Base-by-base conservation (phyloP, 2,797 vertebrate genomes). In the Cossypha heuglini region DNA sequence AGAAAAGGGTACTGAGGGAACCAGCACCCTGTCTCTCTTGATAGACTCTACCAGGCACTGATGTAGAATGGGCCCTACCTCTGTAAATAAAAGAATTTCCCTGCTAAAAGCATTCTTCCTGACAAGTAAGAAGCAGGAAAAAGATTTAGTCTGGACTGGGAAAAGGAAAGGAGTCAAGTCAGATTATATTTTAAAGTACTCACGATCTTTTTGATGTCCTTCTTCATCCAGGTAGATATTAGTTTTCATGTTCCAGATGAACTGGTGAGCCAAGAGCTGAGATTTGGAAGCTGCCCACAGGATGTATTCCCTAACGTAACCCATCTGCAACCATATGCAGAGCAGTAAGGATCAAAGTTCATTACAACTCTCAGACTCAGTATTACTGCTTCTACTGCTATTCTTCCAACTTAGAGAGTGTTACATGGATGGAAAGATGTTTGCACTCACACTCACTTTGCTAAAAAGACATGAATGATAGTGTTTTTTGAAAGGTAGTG, bases 201-300 rank as follows among this genome's bases (percentile, higher is more conserved):
- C 96, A 99, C 99, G 98, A 87, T 99, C 99, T 94, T 99, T 99
- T 86, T 99, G 99, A 95, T 99, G 99, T 24, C 97, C 99, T 94
- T 99, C 99, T 78, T 99, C 99, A 35, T 99, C 99, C 96, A 99
- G 63, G 95, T 97, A 99, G 97, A 99, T 99, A 97, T 99, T 99
- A 45, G 99, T 99, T 96, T 99, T 99, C 99, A 99, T 99, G 97
- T 99, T 99, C 99, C 99, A 99, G 96, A 99, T 99, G 96, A 99
- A 99, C 45, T 99, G 99, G 92, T 99, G 99, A 29, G 99, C 99
- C 83, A 99, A 97, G 11, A 99, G 98, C 98, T 99, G 99, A 55
- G 99, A 99, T 96, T 98, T 99, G 97, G 99, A 98, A 4, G 99
- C 99, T 5, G 99, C 99, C 99, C 99, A 99, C 81, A 99, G 98